Base-by-base conservation (phyloP, 2,797 vertebrate genomes). In the Syncerus caffer region DNA sequence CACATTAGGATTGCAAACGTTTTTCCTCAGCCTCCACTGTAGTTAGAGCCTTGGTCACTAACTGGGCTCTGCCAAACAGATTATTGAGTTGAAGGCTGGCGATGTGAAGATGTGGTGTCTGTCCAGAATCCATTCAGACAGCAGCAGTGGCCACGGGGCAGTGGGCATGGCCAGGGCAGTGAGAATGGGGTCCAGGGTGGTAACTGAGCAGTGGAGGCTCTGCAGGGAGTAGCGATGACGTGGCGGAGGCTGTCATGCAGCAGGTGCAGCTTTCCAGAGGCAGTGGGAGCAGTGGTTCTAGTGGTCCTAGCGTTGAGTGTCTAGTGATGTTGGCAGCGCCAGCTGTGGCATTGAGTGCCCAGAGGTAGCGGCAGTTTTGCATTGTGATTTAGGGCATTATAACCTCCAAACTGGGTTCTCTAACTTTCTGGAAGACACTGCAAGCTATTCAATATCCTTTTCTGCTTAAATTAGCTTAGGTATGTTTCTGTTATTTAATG, bases 361-460 rank as follows among this genome's bases (percentile, higher is more conserved):
- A 34, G 74, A 42, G 13, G 58, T 6, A 80, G 53, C 14, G 19
- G 31, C 23, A 51, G 29, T 38, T 85, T 25, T 58, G 53, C 34
- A 17, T 16, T 76, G 34, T 76, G 17, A 76, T 34, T 67, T 15
- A n/a, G 60, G 71, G 14, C 45, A 71, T 34, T 60, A 27, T 31
- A 87, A 27, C 42, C 64, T 92, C 79, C 78, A 90, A 34, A 45
- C 38, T 29, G 76, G 34, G 45, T 64, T 86, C 88, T 79, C n/a
- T 50, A 34, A 17, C 31, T 84, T 55, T 86, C 27, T 27, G 6
- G 15, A 87, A 92, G 83, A 79, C 23, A 38, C 7, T 16, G 27
- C 6, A 53, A 79, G 38, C 64, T 57, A 51, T 38, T 57, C 38
- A 21, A 8, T 64, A 74, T 58, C 27, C n/a, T 53, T 86, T 85